These are phyloP conservation scores for Stegodyphus mimosarum DNA, from an alignment of 1,140 invertebrate species.

Conservation along the genomic window DNA sequence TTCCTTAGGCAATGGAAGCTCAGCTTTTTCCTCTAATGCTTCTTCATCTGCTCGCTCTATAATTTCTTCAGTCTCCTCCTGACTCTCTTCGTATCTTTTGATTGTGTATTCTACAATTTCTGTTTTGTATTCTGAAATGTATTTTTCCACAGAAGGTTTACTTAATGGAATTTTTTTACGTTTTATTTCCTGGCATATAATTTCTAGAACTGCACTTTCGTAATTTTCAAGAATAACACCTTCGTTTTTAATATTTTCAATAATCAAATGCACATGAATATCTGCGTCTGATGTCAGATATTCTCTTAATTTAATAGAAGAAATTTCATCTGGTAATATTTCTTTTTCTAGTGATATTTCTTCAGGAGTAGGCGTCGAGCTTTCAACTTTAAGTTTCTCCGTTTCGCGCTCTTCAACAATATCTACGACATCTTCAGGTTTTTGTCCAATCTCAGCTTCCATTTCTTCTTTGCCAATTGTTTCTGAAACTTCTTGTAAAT, in stretches of 20 bases:
- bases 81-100: neutral
- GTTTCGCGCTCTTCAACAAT: neutral
- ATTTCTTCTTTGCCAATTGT: neutral
- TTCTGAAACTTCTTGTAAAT: neutral
- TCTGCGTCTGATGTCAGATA: neutral
- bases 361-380: neutral
- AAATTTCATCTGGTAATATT: neutral
- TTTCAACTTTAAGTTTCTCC: neutral
- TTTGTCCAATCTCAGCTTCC: neutral
- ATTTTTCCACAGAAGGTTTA: neutral
- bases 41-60: neutral
- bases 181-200: slow-evolving; percentile 5
- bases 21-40: neutral
- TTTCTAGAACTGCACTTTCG: slow-evolving; percentile 24
- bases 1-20: neutral
- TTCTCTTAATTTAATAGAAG: neutral
- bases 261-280: slow-evolving; percentile 5
- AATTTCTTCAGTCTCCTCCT: neutral
- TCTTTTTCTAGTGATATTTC: neutral
- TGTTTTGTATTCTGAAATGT: slow-evolving; percentile 13
- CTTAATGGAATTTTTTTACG: neutral
- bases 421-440: slow-evolving; percentile 13
- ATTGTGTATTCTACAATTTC: neutral
- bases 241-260: slow-evolving; percentile 18
- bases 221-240: neutral